A percentile compares a stretch with the other conserved stretches of the same genome.
phyloP scores from a whole-genome alignment of 2,797 vertebrate genomes.

The Echiichthys vipera region DNA sequence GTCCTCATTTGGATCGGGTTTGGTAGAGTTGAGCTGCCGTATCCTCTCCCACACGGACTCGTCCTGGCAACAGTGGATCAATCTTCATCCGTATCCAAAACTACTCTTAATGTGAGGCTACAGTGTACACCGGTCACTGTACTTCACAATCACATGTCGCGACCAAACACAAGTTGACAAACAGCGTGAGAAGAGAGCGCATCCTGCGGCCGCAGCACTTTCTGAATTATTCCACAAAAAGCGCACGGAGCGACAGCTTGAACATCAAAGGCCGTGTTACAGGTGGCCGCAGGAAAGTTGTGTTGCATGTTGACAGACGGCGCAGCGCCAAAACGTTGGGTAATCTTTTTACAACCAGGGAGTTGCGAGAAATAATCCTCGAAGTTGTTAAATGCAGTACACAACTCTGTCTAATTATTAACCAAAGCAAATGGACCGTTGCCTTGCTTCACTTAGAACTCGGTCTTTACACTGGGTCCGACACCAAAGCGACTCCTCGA shows the following conservation, averaged over 20 bases:
- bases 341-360: conserved; percentile 49
- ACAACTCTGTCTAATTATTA: conserved; percentile 58
- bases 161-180: conserved; percentile 26
- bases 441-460: conserved; percentile 46
- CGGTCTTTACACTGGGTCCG: conserved; percentile 34
- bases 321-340: conserved; percentile 45
- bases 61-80: conserved; percentile 51
- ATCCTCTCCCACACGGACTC: conserved; percentile 38
- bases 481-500: conserved; percentile 47
- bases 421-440: conserved; percentile 39
- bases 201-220: conserved; percentile 52
- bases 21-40: conserved; percentile 26
- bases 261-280: conserved; percentile 74
- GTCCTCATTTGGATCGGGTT: conserved; percentile 58
- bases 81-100: conserved; percentile 53
- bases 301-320: conserved; percentile 58
- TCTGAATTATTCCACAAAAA: conserved; percentile 48
- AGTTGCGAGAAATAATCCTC: conserved; percentile 55
- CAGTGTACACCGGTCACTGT: conserved; percentile 30
- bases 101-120: neutral
- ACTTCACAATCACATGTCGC: conserved; percentile 32
- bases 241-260: conserved; percentile 30
- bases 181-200: conserved; percentile 38
- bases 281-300: conserved; percentile 70
- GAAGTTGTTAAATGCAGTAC: conserved; percentile 27